Evolutionary conservation across 1,140 invertebrate genomes (phyloP).

Genomic region (Cotesia glomerata): DNA sequence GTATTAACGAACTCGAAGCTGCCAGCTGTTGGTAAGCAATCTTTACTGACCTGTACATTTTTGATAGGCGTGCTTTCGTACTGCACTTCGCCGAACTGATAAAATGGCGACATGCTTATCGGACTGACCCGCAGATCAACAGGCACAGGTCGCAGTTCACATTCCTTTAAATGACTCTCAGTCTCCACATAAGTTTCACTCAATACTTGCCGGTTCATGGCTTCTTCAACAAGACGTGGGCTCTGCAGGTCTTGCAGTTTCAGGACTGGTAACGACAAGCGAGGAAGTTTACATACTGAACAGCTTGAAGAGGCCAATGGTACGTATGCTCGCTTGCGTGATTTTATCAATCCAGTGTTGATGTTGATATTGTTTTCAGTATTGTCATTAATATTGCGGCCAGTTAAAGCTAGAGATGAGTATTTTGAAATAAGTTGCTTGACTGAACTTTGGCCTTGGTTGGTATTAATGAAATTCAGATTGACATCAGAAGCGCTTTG

Average conservation of each 20-base stretch:
- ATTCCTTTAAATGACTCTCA: too few relatives aligned
- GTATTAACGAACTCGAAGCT: too few relatives aligned
- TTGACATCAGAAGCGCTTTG: not conserved
- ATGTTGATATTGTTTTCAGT: too few relatives aligned
- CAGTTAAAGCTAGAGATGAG: not conserved
- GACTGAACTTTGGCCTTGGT: not conserved
- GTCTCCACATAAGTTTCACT: too few relatives aligned
- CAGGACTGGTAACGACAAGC: not conserved
- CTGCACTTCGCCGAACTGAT: too few relatives aligned
- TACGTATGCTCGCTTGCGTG: not conserved
- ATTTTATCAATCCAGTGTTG: not conserved
- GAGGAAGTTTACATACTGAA: not conserved
- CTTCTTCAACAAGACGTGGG: slow-evolving; percentile 9
- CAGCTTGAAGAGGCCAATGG: not conserved
- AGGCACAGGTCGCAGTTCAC: too few relatives aligned
- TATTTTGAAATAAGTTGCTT: not conserved
- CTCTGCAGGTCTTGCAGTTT: not conserved
- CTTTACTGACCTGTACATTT: too few relatives aligned
- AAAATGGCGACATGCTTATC: too few relatives aligned
- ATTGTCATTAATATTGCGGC: not conserved
- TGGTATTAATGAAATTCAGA: not conserved
- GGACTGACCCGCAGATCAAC: too few relatives aligned
- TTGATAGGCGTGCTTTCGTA: too few relatives aligned
- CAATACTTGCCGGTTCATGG: not conserved
- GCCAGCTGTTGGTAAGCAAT: too few relatives aligned